Evolutionary conservation across 2,113 vertebrate species (phyloP), one percentile per base, ranked within the genome.

Genomic region (Amblyopsis rosae): DNA sequence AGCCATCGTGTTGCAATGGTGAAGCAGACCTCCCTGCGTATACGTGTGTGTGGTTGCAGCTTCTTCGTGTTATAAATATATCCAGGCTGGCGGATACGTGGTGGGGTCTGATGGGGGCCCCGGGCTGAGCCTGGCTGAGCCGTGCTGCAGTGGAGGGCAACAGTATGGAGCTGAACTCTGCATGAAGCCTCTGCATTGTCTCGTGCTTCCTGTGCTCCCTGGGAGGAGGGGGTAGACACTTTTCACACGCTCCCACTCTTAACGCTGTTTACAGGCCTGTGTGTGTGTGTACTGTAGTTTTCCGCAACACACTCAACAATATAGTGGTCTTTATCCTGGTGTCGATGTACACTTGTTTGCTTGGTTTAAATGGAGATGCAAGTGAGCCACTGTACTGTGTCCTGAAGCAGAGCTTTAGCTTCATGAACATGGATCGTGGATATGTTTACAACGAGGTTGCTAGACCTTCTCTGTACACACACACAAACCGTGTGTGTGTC

Each of bases 131-230:
- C 47, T 72, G 77, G 86, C 73, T 32, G 60, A 69, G 72, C 70
- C 70, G 56, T 32, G 76, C 67, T 65, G 75, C 79, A 66, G 67
- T 66, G 60, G 79, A 70, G 82, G 65, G 87, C 86, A 88, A 85
- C 85, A 79, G 80, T 79, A 82, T 80, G 77, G 82, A 81, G 82
- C 82, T 91, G 82, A 89, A 87, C 84, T 80, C 86, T 77, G 80
- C 80, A 86, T 91, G 91, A 91, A 92, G 91, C 90, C 88, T 91
- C 89, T 55, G 88, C 88, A 93, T 93, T 93, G 92, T 93, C 90
- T 92, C 45, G 58, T 62, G 86, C 88, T 92, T 93, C 92, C 92
- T 93, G 92, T 91, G 77, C 90, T 91, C 88, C 82, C 86, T 88
- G 86, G 90, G 89, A 92, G 90, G 90, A 91, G 88, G 85, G 87